Evolutionary conservation across 2,113 vertebrate genomes (phyloP), one percentile per base, ranked within the genome.

Genomic region (Cololabis saira): DNA sequence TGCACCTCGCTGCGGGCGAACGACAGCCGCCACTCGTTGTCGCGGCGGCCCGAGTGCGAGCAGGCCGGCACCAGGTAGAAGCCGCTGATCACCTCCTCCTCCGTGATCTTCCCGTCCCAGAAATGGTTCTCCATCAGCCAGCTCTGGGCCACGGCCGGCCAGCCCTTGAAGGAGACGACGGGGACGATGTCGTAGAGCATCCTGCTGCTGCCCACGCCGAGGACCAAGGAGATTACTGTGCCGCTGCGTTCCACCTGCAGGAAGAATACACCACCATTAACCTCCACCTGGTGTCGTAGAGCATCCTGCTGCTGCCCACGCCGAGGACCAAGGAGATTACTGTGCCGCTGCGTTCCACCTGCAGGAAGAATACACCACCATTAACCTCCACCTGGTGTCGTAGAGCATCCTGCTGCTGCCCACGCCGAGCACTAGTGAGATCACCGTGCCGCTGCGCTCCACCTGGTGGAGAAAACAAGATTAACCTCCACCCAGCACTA

Each of bases 121-220:
- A 99, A 99, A 88, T 99, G 97, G 91, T 99, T 99, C 84, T 99
- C 97, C 97, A 98, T 99, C 85, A 99, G 93, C 97, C 97, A 99
- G 91, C 96, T 97, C 91, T 99, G 97, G 2, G 97, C 97, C 15
- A 99, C 97, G 0, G 97, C 97, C 0, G 97, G 97, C 97, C 97
- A 99, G 16, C 97, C 97, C 77, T 98, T 98, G 80, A 99, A 99
- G 2, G 97, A 99, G 8, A 99, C 97, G 64, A 99, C 97, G 0
- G 97, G 97, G 42, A 99, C 96, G 3, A 99, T 94, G 81, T 99
- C 97, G 0, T 98, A 99, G 8, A 99, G 87, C 95, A 99, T 97
- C 41, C 96, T 95, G 86, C 97, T 98, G 92, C 96, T 96, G 51
- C 97, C 97, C 2, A 98, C 97, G 0, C 95, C 96, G 73, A 99